phyloP scores from a whole-genome alignment of 2,888 invertebrate genomes.

The Drosophila tripunctata region DNA sequence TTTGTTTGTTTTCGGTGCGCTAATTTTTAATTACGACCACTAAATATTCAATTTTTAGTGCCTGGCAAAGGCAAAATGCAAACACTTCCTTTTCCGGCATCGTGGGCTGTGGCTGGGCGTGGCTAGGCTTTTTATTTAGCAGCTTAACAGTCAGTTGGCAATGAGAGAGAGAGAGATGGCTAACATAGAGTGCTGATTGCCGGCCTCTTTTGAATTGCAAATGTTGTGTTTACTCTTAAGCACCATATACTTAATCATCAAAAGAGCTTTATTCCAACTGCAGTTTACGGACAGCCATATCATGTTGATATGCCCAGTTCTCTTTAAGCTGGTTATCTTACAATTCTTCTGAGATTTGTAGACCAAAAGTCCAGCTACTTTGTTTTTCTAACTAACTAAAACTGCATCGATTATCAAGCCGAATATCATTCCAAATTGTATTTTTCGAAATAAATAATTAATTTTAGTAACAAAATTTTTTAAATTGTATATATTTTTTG shows the following conservation, averaged over 20 bases:
- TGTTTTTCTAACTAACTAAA: no score
- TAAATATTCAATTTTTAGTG: constrained; percentile 78
- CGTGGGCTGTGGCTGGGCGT: background rate
- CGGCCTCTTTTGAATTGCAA: constrained; percentile 58
- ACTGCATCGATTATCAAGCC: no score
- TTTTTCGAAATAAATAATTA: no score
- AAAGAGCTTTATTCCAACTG: constrained; percentile 2
- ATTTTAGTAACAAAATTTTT: no score
- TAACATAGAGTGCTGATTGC: constrained; percentile 46
- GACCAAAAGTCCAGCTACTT: no score
- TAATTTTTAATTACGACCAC: constrained; percentile 77
- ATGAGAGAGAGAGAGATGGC: background rate
- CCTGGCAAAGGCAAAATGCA: constrained; percentile 57
- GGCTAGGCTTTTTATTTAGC: constrained; percentile 27
- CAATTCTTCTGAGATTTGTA: background rate
- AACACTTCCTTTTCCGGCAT: constrained; percentile 58
- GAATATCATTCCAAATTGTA: no score
- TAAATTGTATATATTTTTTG: no score
- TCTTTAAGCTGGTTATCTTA: background rate
- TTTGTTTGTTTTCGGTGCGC: constrained; percentile 61
- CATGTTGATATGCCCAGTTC: background rate
- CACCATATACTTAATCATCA: constrained; percentile 13
- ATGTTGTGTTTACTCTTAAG: constrained; percentile 56
- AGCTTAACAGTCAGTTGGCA: constrained; percentile 35
- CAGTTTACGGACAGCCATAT: background rate